A percentile compares a stretch with the other conserved stretches of the same genome.
These are phyloP conservation scores for Nasonia longicornis DNA, from an alignment of 1,140 invertebrate species.

Conservation along the genomic window DNA sequence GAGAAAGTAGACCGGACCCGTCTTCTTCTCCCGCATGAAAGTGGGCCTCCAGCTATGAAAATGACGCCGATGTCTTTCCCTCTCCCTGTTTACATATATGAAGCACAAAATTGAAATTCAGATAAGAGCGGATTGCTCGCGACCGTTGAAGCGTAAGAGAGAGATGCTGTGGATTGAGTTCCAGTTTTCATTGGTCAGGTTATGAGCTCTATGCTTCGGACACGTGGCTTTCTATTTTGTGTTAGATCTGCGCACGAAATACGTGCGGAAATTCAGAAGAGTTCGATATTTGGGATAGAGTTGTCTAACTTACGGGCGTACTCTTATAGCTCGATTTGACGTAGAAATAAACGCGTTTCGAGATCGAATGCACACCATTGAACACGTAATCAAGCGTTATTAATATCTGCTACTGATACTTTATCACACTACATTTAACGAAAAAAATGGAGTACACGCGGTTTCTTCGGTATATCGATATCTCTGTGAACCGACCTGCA, in stretches of 20 bases:
- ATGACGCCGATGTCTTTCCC: neutral
- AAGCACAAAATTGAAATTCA: constrained; percentile 5
- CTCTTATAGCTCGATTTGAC: neutral
- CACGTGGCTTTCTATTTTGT: neutral
- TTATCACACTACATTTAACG: no score
- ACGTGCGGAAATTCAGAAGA: neutral
- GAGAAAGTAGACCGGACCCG: constrained; percentile 24
- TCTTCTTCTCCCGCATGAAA: constrained; percentile 5
- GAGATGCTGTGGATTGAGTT: no score
- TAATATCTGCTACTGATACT: no score
- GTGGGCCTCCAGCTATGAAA: constrained; percentile 14
- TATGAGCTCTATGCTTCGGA: neutral
- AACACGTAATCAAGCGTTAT: no score
- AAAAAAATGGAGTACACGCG: no score
- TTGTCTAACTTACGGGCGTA: neutral
- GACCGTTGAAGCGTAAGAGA: neutral
- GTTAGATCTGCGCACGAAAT: neutral
- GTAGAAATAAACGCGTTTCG: neutral
- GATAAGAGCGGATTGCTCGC: neutral
- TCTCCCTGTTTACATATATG: neutral
- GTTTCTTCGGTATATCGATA: neutral
- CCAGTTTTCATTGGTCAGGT: no score
- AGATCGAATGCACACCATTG: no score
- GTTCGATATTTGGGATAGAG: neutral
- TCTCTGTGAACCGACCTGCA: neutral